Evolutionary conservation across 37 sponge, comb jelly and placozoan species (phyloP).

Genomic region (Geodia barretti): DNA sequence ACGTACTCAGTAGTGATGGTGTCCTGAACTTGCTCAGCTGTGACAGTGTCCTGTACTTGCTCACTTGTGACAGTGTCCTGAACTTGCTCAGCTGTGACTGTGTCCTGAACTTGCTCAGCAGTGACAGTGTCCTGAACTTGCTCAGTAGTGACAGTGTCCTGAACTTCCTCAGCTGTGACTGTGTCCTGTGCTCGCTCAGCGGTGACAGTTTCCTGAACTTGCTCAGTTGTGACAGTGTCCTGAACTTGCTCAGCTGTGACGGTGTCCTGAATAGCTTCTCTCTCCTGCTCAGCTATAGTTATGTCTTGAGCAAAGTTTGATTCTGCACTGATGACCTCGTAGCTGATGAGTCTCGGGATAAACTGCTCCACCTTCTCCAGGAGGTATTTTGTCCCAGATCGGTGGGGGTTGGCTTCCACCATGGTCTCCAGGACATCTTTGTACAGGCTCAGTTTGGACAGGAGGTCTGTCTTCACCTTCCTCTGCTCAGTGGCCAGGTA

Average conservation of each 20-base stretch:
- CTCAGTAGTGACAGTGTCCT: not conserved
- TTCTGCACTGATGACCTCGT: too few relatives aligned
- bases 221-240: not conserved
- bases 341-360: not conserved
- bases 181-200: not conserved
- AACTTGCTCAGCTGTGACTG: too few relatives aligned
- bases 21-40: not conserved
- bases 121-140: not conserved
- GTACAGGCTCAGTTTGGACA: not conserved
- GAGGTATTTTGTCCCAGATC: not conserved
- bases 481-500: not conserved
- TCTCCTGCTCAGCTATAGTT: not conserved
- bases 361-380: not conserved
- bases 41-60: not conserved
- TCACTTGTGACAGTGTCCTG: not conserved
- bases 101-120: not conserved
- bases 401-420: not conserved
- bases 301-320: not conserved
- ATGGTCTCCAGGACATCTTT: not conserved
- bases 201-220: not conserved
- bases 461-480: not conserved
- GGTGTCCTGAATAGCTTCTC: not conserved
- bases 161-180: not conserved
- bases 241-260: not conserved
- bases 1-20: too few relatives aligned